A percentile compares a stretch with the other conserved stretches of the same genome.
Evolutionary conservation across 2,113 vertebrate genomes (phyloP).

Genomic region (Leucosticte australis): DNA sequence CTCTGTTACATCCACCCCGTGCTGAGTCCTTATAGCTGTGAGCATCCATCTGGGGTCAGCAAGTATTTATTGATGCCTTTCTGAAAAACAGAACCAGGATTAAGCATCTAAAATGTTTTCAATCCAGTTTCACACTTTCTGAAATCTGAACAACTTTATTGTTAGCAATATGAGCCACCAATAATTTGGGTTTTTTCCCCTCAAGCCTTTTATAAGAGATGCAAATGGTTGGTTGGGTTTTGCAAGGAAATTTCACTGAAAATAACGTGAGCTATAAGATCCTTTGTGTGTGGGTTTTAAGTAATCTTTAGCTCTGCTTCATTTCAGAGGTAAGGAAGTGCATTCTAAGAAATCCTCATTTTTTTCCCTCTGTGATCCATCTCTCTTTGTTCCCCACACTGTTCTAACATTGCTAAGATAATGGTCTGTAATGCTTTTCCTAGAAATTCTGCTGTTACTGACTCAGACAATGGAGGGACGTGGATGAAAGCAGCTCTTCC

Average conservation of each 20-base stretch:
- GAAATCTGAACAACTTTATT: background rate
- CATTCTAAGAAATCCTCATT: background rate
- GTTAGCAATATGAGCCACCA: background rate
- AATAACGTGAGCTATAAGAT: background rate
- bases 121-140: background rate
- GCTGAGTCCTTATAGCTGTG: background rate
- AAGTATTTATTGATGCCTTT: background rate
- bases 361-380: background rate
- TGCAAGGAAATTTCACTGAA: background rate
- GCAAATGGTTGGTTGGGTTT: background rate
- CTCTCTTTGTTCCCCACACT: background rate
- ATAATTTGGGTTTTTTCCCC: background rate
- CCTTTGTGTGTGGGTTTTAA: background rate
- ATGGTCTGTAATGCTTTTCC: slow-evolving; percentile 74
- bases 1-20: fast-evolving
- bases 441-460: slow-evolving; percentile 64
- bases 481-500: slow-evolving; percentile 79
- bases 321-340: background rate
- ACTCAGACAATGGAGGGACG: slow-evolving; percentile 68
- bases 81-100: background rate
- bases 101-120: background rate
- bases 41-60: background rate
- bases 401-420: slow-evolving; percentile 75
- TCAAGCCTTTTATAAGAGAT: background rate
- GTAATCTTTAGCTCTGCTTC: background rate